Evolutionary conservation across 2,797 vertebrate genomes (phyloP).

Genomic region (Kryptolebias ocellatus): DNA sequence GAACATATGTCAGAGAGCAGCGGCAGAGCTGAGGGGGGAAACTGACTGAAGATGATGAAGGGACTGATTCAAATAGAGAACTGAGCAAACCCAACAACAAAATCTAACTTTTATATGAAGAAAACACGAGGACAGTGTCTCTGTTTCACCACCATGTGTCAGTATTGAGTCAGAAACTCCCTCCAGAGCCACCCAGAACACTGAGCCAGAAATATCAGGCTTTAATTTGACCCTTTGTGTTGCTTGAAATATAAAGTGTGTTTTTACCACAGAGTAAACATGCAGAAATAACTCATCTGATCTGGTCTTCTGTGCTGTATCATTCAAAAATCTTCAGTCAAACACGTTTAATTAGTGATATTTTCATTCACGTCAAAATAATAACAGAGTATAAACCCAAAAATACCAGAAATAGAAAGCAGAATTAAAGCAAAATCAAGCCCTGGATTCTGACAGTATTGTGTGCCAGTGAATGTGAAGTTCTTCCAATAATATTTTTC

Average conservation of each 20-base stretch:
- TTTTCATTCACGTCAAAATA: not conserved
- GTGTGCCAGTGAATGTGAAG: conserved; percentile 12
- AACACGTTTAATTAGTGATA: not conserved
- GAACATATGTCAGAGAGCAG: conserved; percentile 12
- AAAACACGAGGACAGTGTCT: not conserved
- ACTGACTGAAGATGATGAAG: not conserved
- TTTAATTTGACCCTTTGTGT: conserved; percentile 45
- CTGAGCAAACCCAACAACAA: too few relatives aligned
- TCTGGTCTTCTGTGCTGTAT: not conserved
- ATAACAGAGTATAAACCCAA: not conserved
- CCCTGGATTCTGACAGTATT: conserved; percentile 1
- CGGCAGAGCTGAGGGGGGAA: not conserved
- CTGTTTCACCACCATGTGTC: conserved; percentile 27
- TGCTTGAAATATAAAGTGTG: not conserved
- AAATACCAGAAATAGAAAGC: not conserved
- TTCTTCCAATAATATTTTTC: conserved; percentile 13
- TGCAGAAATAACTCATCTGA: not conserved
- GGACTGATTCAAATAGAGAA: conserved; percentile 3
- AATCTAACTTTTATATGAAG: too few relatives aligned
- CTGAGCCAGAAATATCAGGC: conserved; percentile 2
- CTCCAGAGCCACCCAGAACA: too few relatives aligned
- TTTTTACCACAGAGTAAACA: not conserved
- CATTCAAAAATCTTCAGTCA: not conserved
- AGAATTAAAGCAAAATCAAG: not conserved
- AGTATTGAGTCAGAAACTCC: conserved; percentile 26